A percentile compares a stretch with the other conserved stretches of the same genome.
Conservation (phyloP, 2,888 invertebrate species). For the Harpalus rubripes region DNA sequence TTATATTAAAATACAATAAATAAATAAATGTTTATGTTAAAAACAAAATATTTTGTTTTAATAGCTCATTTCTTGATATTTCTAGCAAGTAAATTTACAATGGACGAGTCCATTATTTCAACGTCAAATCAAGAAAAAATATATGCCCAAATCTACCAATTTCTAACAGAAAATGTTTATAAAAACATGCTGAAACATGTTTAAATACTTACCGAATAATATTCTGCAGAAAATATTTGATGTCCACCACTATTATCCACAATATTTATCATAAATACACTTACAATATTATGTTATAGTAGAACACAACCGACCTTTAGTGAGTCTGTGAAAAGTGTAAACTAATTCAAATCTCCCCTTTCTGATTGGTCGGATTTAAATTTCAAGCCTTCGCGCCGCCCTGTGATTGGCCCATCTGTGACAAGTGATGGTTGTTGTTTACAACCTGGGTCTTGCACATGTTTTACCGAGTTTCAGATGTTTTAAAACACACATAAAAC, state of each 20-base stretch:
- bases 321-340: slow-evolving; percentile 68
- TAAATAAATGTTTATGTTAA: background rate
- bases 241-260: slow-evolving; percentile 85
- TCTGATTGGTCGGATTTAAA: slow-evolving; percentile 74
- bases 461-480: slow-evolving; percentile 7
- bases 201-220: slow-evolving; percentile 83
- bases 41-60: background rate
- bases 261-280: slow-evolving; percentile 83
- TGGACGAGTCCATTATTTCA: slow-evolving; percentile 75
- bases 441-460: slow-evolving; percentile 51
- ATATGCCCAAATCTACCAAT: slow-evolving; percentile 66
- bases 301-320: slow-evolving; percentile 75
- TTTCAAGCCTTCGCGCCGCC: slow-evolving; percentile 77
- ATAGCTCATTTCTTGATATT: background rate
- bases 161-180: slow-evolving; percentile 75
- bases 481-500: too few relatives aligned
- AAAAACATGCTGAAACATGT: slow-evolving; percentile 71
- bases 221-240: slow-evolving; percentile 83
- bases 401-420: slow-evolving; percentile 73
- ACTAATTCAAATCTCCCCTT: slow-evolving; percentile 77
- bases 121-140: slow-evolving; percentile 65
- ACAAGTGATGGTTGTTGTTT: slow-evolving; percentile 63
- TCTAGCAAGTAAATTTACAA: background rate
- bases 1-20: background rate
- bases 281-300: slow-evolving; percentile 75